Evolutionary conservation across 2,888 invertebrate species (phyloP), one percentile per base, ranked within the genome.

Genomic region (Catotricha subobsoleta): DNA sequence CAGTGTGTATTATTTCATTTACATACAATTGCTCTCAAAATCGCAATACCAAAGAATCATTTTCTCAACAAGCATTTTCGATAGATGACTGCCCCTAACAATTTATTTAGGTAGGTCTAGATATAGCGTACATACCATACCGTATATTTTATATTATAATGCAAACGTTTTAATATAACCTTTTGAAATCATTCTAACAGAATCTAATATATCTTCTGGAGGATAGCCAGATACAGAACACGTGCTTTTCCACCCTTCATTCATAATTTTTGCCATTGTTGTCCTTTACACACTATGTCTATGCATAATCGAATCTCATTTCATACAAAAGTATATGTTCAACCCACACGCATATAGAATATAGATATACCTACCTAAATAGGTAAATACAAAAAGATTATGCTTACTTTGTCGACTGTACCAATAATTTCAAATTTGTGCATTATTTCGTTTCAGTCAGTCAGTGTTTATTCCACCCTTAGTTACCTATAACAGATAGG

Each of bases 191-290:
- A 23, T 16, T 23, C 23, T 23, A 36, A 36, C 25, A 36, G 23
- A 36, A 21, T 13, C 10, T 16, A 25, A 33, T 33, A 33, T 33
- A 33, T 33, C 33, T 33, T 33, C 18, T 33, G 33, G 19, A 33
- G 33, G 33, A 33, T 33, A 16, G 36, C 5, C 23, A 23, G 36
- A 23, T 23, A 36, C 16, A 25, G 16, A 36, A 36, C 36, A 36
- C 36, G 36, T 36, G 36, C 36, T 23, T 36, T 36, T 36, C 36
- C 36, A 36, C 36, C 36, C 36, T 36, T 36, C 35, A 35, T 35
- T 21, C 21, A 34, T 34, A 33, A 20, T 20, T 20, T n/a, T 20
- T 21, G 34, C 19, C 3, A 33, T 12, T 16, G 19, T 33, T 16
- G 33, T 33, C 19, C 33, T 18, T 33, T 33, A 16, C 18, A 19